Base-by-base conservation (phyloP, 1,140 invertebrate genomes). In the Amphibalanus amphitrite region DNA sequence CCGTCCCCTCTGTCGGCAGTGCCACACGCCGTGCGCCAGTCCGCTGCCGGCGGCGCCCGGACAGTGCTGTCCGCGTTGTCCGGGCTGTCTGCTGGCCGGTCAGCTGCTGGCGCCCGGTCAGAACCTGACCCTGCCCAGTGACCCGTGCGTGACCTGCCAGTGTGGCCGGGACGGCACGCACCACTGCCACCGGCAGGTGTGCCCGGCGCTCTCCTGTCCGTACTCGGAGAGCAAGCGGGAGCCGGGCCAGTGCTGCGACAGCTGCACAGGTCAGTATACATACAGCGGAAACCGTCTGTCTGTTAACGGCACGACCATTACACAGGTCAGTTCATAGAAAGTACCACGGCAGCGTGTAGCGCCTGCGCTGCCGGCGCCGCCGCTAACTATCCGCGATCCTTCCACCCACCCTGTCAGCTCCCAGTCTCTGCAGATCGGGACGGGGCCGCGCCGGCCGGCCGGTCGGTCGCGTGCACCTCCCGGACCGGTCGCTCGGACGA, bases 151-250 rank as follows among this genome's bases (percentile, higher is more conserved):
- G 30, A 65, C 33, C n/a, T 75, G 75, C 67, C 25, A n/a, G 40
- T 75, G 75, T 28, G 47, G 47, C 47, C 59, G 65, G 8, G 67
- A 71, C n/a, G 73, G 70, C 28, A 68, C 33, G 3, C 75, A 74
- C 25, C 65, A 71, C 20, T 96, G 93, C 80, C 81, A 84, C 20
- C 82, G 90, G 13, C 83, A 87, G 73, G 87, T 89, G 0, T 95
- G 93, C 77, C 90, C 91, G 0, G 86, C 91, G 0, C 78, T 95
- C 67, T 88, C 90, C 72, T 95, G 93, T 78, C 83, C 87, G 0
- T 83, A 86, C 0, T 86, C 89, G 67, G 83, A 87, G 47, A 86
- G 90, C 76, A 84, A 86, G 47, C 84, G 81, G 13, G 77, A 80
- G 1, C 83, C 84, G 0, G 88, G 86, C 13, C 85, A 86, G 71